A percentile compares a stretch with the other conserved stretches of the same genome.
Evolutionary conservation across 2,797 vertebrate species (phyloP).

Genomic region (Poeciliopsis turneri): DNA sequence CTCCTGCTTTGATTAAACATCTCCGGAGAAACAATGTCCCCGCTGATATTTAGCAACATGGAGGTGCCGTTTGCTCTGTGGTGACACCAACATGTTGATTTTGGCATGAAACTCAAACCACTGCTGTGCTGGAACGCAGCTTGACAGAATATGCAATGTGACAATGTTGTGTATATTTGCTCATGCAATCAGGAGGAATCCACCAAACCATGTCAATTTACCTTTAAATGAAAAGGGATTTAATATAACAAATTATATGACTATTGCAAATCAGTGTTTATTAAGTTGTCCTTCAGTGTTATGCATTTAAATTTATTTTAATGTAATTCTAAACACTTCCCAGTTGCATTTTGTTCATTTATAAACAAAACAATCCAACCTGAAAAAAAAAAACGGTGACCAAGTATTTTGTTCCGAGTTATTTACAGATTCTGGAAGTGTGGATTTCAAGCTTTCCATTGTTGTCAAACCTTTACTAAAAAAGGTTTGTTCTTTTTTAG

Average conservation of each 20-base stretch:
- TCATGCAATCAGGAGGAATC: neutral
- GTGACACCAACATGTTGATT: neutral
- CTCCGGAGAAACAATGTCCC: neutral
- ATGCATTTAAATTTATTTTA: neutral
- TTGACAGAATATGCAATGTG: neutral
- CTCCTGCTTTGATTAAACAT: constrained; percentile 1
- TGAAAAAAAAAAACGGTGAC: no score
- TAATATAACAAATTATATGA: neutral
- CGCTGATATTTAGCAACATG: neutral
- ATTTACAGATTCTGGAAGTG: no score
- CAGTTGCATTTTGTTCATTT: neutral
- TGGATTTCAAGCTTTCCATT: no score
- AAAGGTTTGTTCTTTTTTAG: no score
- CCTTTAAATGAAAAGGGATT: neutral
- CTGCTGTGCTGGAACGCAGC: constrained; percentile 1
- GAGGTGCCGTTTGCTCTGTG: neutral
- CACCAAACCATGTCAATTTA: neutral
- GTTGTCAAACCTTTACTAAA: no score
- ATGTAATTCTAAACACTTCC: neutral
- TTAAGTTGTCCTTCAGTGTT: neutral
- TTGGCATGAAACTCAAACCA: neutral
- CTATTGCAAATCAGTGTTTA: neutral
- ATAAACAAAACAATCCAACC: neutral
- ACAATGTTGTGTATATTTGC: neutral
- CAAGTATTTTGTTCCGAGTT: no score